Evolutionary conservation across 2,888 invertebrate species (phyloP).

Genomic region (Ditula angustiorana): DNA sequence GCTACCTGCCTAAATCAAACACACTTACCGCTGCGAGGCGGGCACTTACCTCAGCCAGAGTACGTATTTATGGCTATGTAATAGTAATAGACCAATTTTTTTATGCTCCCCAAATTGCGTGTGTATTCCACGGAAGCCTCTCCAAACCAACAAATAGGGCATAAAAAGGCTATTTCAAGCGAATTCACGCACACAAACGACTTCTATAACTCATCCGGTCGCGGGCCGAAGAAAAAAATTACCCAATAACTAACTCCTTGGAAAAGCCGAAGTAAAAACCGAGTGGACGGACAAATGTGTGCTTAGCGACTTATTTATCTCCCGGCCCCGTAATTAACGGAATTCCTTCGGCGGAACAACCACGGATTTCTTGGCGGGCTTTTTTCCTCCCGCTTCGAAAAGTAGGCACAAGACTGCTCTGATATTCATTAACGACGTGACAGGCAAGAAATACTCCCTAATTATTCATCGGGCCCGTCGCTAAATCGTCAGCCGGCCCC

Average conservation of each 20-base stretch:
- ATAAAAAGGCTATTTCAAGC: constrained; percentile 67
- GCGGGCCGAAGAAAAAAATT: constrained; percentile 63
- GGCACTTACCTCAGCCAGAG: constrained; percentile 6
- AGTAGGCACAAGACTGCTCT: constrained; percentile 58
- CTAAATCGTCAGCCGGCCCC: constrained; percentile 73
- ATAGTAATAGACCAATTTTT: constrained; percentile 35
- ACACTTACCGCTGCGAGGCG: background rate
- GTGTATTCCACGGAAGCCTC: constrained; percentile 60
- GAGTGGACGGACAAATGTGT: constrained; percentile 77
- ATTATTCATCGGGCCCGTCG: constrained; percentile 80
- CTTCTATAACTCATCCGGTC: constrained; percentile 69
- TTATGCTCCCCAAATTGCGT: constrained; percentile 39
- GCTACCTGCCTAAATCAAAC: constrained; percentile 5
- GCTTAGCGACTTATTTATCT: constrained; percentile 80
- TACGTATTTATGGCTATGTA: constrained; percentile 27
- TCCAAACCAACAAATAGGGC: constrained; percentile 61
- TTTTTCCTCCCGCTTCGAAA: constrained; percentile 52
- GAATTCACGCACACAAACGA: constrained; percentile 70
- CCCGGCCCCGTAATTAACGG: constrained; percentile 73
- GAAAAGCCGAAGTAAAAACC: constrained; percentile 70
- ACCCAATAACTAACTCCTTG: constrained; percentile 71
- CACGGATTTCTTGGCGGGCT: constrained; percentile 69
- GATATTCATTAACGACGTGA: constrained; percentile 82
- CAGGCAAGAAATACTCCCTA: constrained; percentile 80
- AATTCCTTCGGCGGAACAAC: constrained; percentile 64